phyloP scores from a whole-genome alignment of 2,113 vertebrate species.

The Spea bombifrons region DNA sequence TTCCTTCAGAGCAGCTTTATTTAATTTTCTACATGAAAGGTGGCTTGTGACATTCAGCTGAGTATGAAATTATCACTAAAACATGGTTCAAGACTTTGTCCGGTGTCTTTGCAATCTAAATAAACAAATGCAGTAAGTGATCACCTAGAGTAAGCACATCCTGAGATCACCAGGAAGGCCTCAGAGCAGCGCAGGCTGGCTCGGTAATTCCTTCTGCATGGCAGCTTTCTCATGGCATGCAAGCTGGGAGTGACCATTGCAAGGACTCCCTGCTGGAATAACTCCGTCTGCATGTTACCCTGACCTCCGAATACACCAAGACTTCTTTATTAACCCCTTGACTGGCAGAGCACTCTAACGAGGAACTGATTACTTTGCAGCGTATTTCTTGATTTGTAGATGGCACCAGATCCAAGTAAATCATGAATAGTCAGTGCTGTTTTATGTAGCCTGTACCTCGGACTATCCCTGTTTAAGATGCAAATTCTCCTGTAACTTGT shows the following conservation, averaged over 20 bases:
- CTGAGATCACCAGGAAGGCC: constrained; percentile 12
- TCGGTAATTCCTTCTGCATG: constrained; percentile 43
- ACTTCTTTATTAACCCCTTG: not conserved
- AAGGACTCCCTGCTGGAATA: constrained; percentile 14
- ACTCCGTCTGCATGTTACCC: not conserved
- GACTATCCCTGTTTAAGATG: too few relatives aligned
- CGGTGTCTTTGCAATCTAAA: constrained; percentile 33
- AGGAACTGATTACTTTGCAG: too few relatives aligned
- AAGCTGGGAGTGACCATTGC: constrained; percentile 35
- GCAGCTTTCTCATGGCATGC: constrained; percentile 41
- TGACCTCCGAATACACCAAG: not conserved
- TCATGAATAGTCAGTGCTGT: too few relatives aligned
- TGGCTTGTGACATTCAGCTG: constrained; percentile 30
- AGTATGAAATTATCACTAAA: constrained; percentile 42
- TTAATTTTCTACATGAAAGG: constrained; percentile 41
- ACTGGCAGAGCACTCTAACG: not conserved
- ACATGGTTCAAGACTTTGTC: constrained; percentile 9
- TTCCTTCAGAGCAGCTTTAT: constrained; percentile 32
- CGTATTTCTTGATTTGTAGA: too few relatives aligned
- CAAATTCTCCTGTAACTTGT: too few relatives aligned
- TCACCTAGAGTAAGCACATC: constrained; percentile 14
- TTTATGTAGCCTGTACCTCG: too few relatives aligned
- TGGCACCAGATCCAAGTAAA: too few relatives aligned
- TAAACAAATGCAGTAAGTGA: constrained; percentile 31
- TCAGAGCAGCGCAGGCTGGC: constrained; percentile 23